A percentile compares a stretch with the other conserved stretches of the same genome.
phyloP scores from a whole-genome alignment of 2,797 vertebrate genomes.

The Lithobates pipiens region DNA sequence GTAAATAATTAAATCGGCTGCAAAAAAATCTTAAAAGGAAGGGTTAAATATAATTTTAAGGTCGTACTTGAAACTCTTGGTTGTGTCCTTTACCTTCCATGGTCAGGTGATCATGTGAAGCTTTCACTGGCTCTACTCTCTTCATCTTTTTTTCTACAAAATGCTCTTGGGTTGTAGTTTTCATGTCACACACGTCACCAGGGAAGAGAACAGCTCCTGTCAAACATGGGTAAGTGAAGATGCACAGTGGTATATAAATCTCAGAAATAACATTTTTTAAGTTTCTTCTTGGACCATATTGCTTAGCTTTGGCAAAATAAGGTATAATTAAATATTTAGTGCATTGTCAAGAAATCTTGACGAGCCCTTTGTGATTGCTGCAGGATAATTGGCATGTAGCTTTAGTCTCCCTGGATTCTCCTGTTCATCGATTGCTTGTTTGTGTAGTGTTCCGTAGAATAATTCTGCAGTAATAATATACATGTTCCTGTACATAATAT shows the following conservation, averaged over 20 bases:
- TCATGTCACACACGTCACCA: constrained; percentile 73
- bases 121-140: constrained; percentile 65
- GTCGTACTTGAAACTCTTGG: too few species aligned
- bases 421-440: not conserved
- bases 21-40: too few species aligned
- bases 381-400: not conserved
- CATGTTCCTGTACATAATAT: not conserved
- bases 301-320: not conserved
- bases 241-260: not conserved
- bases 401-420: not conserved
- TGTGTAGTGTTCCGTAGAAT: not conserved
- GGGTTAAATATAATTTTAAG: not conserved
- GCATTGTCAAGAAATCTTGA: not conserved
- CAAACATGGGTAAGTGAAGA: not conserved
- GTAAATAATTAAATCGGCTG: too few species aligned
- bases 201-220: constrained; percentile 74
- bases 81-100: constrained; percentile 58
- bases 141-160: constrained; percentile 66
- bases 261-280: not conserved
- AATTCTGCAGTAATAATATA: not conserved
- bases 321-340: not conserved
- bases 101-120: constrained; percentile 63
- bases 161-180: constrained; percentile 74
- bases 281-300: not conserved
- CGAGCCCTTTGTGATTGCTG: not conserved